Conservation (phyloP, 2,888 invertebrate species). For the Drosophila pegasa region DNA sequence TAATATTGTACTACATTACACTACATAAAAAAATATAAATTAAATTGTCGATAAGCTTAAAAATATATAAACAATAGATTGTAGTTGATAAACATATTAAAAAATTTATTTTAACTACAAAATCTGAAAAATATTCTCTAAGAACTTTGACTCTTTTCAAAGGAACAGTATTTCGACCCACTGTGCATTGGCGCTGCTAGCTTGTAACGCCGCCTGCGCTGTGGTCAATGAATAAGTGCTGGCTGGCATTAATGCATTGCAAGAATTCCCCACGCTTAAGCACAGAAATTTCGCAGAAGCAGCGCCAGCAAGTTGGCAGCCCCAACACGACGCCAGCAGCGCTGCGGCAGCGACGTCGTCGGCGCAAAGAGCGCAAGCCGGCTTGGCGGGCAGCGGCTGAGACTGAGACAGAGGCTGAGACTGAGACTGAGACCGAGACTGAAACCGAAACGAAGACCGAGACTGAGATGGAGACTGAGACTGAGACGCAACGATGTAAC, state of each 20-base stretch:
- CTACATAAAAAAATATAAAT: too few species aligned
- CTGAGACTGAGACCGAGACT: constrained; percentile 30
- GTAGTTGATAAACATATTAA: background rate
- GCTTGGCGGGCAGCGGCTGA: constrained; percentile 37
- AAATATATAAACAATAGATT: background rate
- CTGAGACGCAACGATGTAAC: constrained; percentile 60
- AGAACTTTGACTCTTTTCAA: background rate
- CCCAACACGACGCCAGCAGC: constrained; percentile 29
- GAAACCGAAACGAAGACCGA: constrained; percentile 22
- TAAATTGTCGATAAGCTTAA: background rate
- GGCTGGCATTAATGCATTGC: constrained; percentile 58
- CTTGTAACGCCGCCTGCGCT: constrained; percentile 33
- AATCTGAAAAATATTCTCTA: too few species aligned
- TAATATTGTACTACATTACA: too few species aligned
- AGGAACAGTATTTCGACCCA: background rate
- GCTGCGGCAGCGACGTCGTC: constrained; percentile 31
- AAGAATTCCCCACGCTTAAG: constrained; percentile 60
- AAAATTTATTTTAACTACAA: background rate
- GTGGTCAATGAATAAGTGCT: constrained; percentile 59
- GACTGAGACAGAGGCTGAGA: constrained; percentile 22
- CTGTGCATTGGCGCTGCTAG: constrained; percentile 24
- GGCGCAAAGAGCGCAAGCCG: constrained; percentile 46
- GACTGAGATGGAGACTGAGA: constrained; percentile 24
- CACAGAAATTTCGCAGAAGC: constrained; percentile 53
- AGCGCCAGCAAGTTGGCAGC: constrained; percentile 59